phyloP scores from a whole-genome alignment of 2,113 vertebrate species.

The Calcarius ornatus region DNA sequence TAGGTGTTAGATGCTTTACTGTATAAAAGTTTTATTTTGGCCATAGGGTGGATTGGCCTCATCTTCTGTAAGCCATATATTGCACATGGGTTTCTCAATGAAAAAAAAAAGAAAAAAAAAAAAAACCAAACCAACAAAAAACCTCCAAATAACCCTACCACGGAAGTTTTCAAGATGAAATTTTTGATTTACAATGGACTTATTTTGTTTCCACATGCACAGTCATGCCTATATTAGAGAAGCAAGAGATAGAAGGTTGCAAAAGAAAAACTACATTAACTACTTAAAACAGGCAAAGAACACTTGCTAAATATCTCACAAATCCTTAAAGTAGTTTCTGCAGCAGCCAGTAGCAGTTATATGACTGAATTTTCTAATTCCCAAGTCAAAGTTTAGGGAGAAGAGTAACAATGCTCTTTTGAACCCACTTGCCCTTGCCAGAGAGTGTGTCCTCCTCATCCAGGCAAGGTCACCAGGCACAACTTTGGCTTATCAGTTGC shows the following conservation, averaged over 20 bases:
- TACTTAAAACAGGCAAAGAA: neutral
- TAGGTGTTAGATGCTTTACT: neutral
- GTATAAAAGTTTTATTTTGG: neutral
- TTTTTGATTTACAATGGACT: neutral
- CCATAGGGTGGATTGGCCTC: neutral
- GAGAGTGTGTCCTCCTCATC: neutral
- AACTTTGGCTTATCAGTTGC: neutral
- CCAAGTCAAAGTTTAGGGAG: neutral
- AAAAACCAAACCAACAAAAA: neutral
- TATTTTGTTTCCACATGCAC: neutral
- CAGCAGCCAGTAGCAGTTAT: neutral
- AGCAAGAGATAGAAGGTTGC: neutral
- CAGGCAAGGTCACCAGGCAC: neutral
- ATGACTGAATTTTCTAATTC: neutral
- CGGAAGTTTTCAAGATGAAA: neutral
- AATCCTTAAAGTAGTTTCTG: neutral
- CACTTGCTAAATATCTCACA: neutral
- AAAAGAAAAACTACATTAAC: neutral
- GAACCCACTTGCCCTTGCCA: neutral
- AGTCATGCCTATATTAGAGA: neutral
- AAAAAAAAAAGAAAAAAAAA: neutral
- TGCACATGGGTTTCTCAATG: neutral
- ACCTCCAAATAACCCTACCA: rapidly evolving
- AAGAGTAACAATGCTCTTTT: neutral
- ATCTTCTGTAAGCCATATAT: neutral